Evolutionary conservation across 2,113 vertebrate genomes (phyloP), one percentile per base, ranked within the genome.

Genomic region (Ammodytes dubius): DNA sequence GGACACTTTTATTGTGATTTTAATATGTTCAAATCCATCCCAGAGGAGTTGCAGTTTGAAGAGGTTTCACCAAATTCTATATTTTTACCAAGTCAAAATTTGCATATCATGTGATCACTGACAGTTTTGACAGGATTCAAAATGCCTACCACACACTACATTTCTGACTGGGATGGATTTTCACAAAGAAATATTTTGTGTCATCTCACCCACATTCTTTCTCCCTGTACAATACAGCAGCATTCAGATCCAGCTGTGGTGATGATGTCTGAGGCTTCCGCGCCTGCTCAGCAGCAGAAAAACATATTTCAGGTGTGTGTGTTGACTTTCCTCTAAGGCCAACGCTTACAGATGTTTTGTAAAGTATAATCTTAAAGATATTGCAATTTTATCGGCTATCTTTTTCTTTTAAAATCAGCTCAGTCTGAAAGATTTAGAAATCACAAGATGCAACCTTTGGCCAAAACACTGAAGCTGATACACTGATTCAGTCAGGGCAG

Each of bases 281-380:
- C 95, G 83, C 96, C 96, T 42, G 75, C 94, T 79, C 90, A 95
- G n/a, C 93, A 89, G 69, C 94, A 97, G 80, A 98, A 97, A 91
- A 99, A 97, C 85, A 97, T 99, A 85, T 93, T 99, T 70, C 97
- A 99, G 97, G 98, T 99, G 90, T 70, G 89, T 79, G 43, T 87
- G 40, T 10, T 11, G 1, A 27, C 11, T 13, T 1, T 67, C 9
- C 3, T 67, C 3, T 74, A 2, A 39, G 15, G 50, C 5, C 43
- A 54, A 65, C 40, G 17, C 35, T 57, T 7, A 37, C 15, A 8
- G 39, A 19, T 43, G 10, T 57, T 49, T 64, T 7, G 4, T 42
- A 14, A 9, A 49, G 35, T 27, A 27, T 27, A 27, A 27, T 27
- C 27, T 27, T 27, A 27, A 27, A 27, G 27, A 27, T 27, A 27